phyloP scores from a whole-genome alignment of 2,888 invertebrate genomes.

The Rhynchonema sp. region DNA sequence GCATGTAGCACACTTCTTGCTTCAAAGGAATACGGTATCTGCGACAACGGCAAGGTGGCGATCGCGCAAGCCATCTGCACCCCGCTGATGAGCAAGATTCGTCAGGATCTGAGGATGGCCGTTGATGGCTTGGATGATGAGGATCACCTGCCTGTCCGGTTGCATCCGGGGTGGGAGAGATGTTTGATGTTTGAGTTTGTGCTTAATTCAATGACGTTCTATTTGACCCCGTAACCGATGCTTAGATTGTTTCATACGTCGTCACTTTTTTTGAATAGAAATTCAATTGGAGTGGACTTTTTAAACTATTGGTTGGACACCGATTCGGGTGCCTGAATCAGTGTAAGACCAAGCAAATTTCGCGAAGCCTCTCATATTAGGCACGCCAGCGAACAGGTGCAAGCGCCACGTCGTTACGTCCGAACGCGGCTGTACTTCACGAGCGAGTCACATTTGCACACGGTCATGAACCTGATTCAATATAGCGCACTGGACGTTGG shows the following conservation, averaged over 20 bases:
- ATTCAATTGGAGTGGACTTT: too few relatives aligned
- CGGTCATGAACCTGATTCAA: conserved; percentile 75
- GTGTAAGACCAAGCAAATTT: too few relatives aligned
- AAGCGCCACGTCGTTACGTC: conserved; percentile 91
- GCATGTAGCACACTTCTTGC: background rate
- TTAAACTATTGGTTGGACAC: too few relatives aligned
- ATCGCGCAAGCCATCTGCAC: conserved; percentile 95
- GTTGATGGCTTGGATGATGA: conserved; percentile 52
- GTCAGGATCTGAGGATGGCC: conserved; percentile 77
- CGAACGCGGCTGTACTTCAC: conserved; percentile 94
- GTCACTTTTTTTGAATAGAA: too few relatives aligned
- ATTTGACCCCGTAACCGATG: too few relatives aligned
- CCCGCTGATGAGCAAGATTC: conserved; percentile 78
- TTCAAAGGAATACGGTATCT: conserved; percentile 74
- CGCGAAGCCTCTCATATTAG: too few relatives aligned
- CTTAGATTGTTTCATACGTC: too few relatives aligned
- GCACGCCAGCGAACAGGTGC: too few relatives aligned
- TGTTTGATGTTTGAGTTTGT: too few relatives aligned
- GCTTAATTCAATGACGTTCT: too few relatives aligned
- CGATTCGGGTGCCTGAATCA: too few relatives aligned
- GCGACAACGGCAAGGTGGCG: conserved; percentile 77
- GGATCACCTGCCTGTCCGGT: conserved; percentile 78
- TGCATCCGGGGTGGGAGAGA: conserved; percentile 66
- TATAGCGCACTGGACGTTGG: too few relatives aligned
- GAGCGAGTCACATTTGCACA: conserved; percentile 96